These are phyloP conservation scores for Ploceus nigricollis DNA, from an alignment of 2,113 vertebrate genomes.

Conservation along the genomic window DNA sequence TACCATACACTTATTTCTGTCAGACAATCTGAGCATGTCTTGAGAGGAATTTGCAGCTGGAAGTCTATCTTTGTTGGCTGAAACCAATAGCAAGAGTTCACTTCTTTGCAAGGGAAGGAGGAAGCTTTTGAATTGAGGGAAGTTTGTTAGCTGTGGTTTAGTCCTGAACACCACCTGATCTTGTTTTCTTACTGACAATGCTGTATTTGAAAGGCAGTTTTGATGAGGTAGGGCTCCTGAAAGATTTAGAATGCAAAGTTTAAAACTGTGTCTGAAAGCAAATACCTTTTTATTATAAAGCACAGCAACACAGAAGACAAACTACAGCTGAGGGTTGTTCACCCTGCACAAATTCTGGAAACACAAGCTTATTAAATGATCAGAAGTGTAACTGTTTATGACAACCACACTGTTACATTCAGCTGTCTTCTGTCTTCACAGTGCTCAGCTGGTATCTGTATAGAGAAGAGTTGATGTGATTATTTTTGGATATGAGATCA, in stretches of 20 bases:
- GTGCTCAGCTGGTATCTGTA: conserved; percentile 58
- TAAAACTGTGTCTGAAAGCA: background rate
- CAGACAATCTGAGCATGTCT: background rate
- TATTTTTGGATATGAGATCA: background rate
- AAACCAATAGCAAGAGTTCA: background rate
- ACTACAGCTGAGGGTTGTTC: background rate
- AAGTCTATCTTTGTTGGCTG: background rate
- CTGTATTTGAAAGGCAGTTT: background rate
- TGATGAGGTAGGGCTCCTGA: background rate
- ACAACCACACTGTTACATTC: background rate
- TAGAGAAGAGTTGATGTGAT: background rate
- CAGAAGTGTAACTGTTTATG: background rate
- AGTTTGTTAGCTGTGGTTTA: background rate
- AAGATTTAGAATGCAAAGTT: background rate
- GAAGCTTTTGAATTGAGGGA: background rate
- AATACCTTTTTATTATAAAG: conserved; percentile 36
- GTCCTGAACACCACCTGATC: background rate
- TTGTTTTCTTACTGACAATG: background rate
- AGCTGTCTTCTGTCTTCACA: background rate
- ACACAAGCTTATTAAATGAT: background rate
- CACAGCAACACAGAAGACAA: background rate
- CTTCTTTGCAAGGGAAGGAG: background rate
- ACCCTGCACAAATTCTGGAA: background rate
- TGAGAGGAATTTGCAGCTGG: background rate
- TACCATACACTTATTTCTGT: background rate